phyloP scores from a whole-genome alignment of 2,113 vertebrate genomes.

The Serinus canaria region DNA sequence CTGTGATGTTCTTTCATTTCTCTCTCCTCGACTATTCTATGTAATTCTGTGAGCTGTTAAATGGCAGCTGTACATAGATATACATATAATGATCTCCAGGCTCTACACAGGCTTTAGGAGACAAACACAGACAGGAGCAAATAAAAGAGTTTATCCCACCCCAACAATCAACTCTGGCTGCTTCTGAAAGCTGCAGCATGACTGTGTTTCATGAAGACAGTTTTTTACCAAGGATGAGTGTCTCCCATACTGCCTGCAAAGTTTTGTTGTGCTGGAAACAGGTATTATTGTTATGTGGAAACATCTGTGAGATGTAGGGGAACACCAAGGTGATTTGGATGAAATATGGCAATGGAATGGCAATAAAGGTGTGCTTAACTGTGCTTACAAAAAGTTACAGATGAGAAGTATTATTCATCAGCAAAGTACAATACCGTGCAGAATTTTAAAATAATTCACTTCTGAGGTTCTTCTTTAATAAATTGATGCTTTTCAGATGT shows the following conservation, averaged over 20 bases:
- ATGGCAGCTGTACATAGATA: neutral
- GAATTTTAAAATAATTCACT: neutral
- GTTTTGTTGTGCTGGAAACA: constrained; percentile 3
- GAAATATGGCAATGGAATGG: neutral
- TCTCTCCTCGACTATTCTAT: neutral
- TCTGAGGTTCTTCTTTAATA: neutral
- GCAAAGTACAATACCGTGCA: neutral
- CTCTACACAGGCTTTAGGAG: neutral
- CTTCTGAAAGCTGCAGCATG: neutral
- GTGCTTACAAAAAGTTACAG: neutral
- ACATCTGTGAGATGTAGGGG: neutral
- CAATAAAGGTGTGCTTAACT: neutral
- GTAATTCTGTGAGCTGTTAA: neutral
- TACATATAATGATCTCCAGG: neutral
- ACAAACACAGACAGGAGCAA: neutral
- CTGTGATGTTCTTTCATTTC: neutral
- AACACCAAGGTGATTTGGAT: neutral
- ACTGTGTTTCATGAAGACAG: neutral
- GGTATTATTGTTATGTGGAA: neutral
- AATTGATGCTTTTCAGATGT: neutral
- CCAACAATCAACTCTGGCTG: neutral
- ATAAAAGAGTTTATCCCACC: neutral
- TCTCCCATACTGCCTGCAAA: neutral
- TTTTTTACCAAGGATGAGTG: neutral
- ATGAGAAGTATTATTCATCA: neutral